These are phyloP conservation scores for Pediacus dermestoides DNA, from an alignment of 2,888 invertebrate species.

Conservation along the genomic window DNA sequence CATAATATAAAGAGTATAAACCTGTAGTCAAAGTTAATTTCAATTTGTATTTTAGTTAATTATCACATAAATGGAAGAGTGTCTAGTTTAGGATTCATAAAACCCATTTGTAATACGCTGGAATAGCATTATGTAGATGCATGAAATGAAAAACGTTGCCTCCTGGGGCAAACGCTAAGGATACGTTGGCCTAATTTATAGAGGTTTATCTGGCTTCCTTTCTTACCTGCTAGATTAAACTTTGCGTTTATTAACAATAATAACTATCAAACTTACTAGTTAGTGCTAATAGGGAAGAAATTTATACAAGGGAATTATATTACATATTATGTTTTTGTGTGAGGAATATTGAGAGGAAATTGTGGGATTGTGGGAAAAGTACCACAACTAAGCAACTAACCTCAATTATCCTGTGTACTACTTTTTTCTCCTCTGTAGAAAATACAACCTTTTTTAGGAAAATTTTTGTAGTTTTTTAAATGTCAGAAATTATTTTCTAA, in stretches of 20 bases:
- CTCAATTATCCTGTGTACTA: too few relatives aligned
- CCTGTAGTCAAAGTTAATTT: constrained; percentile 39
- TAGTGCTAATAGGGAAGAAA: too few relatives aligned
- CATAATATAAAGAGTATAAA: constrained; percentile 31
- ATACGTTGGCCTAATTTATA: constrained; percentile 38
- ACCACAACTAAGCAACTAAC: too few relatives aligned
- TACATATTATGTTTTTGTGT: too few relatives aligned
- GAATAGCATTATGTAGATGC: constrained; percentile 40
- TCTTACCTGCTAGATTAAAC: constrained; percentile 33
- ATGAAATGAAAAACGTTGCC: constrained; percentile 40
- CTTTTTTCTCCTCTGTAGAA: too few relatives aligned
- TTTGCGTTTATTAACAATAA: constrained; percentile 7
- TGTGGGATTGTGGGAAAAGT: too few relatives aligned
- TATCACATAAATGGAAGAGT: constrained; percentile 41
- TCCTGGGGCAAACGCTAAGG: constrained; percentile 32
- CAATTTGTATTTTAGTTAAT: constrained; percentile 42
- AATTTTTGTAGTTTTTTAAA: too few relatives aligned
- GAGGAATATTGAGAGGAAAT: too few relatives aligned
- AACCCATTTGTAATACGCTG: constrained; percentile 32
- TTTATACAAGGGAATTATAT: too few relatives aligned
- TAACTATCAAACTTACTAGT: not conserved
- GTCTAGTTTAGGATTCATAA: constrained; percentile 35
- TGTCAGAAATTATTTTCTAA: too few relatives aligned
- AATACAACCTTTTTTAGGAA: too few relatives aligned
- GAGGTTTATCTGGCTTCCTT: constrained; percentile 35